phyloP scores from a whole-genome alignment of 2,888 invertebrate species.

The Himalopsyche kuldschensis region DNA sequence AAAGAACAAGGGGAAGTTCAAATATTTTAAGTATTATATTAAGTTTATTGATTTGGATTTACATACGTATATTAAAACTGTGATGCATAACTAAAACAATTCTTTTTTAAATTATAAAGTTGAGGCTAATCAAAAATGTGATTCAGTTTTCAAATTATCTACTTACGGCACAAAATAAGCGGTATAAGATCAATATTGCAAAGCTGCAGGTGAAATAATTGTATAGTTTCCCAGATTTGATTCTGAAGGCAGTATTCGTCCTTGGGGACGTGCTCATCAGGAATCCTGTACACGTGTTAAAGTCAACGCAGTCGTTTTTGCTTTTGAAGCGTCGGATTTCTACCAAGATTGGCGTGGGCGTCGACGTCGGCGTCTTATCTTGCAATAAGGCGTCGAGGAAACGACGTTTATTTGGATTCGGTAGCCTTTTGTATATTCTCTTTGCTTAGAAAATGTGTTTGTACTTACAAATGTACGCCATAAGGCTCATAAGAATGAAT shows the following conservation, averaged over 20 bases:
- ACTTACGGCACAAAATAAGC: background rate
- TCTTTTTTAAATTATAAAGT: no score
- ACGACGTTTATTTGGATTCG: background rate
- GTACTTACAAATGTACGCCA: background rate
- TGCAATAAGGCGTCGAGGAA: background rate
- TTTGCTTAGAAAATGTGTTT: background rate
- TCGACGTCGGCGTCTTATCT: background rate
- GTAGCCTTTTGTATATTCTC: background rate
- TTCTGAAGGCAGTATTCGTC: background rate
- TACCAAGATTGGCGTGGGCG: background rate
- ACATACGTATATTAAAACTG: no score
- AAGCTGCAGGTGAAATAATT: background rate
- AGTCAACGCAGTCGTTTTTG: background rate
- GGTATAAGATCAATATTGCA: background rate
- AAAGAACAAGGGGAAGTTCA: no score
- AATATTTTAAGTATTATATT: no score
- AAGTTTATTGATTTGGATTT: no score
- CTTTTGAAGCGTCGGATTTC: background rate
- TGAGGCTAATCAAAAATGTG: no score
- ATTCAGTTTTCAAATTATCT: background rate
- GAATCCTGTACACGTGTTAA: background rate
- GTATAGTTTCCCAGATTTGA: background rate
- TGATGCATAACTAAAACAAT: no score
- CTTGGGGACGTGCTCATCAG: background rate
- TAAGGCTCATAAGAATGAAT: background rate